Evolutionary conservation across 2,113 vertebrate genomes (phyloP).

Genomic region (Peromyscus maniculatus): DNA sequence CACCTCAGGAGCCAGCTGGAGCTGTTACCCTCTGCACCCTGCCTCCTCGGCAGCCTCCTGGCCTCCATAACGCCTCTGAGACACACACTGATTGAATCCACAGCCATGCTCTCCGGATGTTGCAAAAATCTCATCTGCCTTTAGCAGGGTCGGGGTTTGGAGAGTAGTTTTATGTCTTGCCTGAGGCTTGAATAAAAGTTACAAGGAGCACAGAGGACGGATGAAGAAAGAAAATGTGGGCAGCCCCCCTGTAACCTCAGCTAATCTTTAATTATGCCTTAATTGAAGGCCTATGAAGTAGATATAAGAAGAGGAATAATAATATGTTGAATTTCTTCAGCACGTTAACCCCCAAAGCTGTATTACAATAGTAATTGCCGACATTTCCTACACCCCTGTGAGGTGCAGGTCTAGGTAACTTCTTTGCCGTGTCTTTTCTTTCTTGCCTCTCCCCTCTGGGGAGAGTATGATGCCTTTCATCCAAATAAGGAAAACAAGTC

Average conservation of each 20-base stretch:
- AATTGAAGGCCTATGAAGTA: conserved; percentile 68
- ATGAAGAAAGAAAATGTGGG: conserved; percentile 70
- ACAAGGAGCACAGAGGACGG: conserved; percentile 62
- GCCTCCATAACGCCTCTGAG: neutral
- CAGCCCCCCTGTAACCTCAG: conserved; percentile 73
- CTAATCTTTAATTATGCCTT: conserved; percentile 78
- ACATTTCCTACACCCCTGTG: conserved; percentile 3
- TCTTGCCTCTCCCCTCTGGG: neutral
- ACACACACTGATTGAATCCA: conserved; percentile 22
- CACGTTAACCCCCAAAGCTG: conserved; percentile 66
- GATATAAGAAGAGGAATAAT: conserved; percentile 71
- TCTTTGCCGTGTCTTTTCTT: neutral
- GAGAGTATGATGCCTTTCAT: neutral
- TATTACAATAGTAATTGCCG: conserved; percentile 60
- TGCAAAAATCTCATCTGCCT: conserved; percentile 63
- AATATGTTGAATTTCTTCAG: conserved; percentile 59
- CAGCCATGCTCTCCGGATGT: conserved; percentile 39
- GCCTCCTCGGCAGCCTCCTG: too few relatives aligned
- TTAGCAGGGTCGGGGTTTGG: conserved; percentile 60
- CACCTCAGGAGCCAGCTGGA: neutral
- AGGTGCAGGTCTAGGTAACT: neutral
- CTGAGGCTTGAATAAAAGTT: conserved; percentile 76
- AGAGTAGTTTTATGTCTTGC: conserved; percentile 75
- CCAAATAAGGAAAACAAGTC: neutral
- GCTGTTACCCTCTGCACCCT: neutral